Evolutionary conservation across 1,140 invertebrate species (phyloP).

Genomic region (Leptoteleia sp.): DNA sequence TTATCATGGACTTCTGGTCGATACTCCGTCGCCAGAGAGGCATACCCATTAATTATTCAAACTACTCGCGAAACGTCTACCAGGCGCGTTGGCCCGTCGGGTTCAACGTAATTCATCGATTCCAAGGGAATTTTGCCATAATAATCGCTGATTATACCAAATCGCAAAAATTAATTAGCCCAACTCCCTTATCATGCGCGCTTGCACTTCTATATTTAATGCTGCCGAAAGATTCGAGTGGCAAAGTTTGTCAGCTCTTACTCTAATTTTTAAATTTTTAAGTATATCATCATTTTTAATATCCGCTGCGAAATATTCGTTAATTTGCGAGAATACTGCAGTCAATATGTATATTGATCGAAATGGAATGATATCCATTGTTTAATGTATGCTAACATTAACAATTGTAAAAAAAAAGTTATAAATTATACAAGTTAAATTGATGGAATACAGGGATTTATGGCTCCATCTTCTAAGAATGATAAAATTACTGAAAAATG

Average conservation of each 20-base stretch:
- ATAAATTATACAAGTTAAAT: too few species aligned
- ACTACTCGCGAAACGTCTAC: slow-evolving; percentile 62
- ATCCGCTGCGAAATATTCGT: too few species aligned
- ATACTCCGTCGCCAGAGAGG: slow-evolving; percentile 68
- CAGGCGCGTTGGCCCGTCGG: slow-evolving; percentile 62
- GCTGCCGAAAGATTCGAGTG: slow-evolving; percentile 1
- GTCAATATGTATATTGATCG: too few species aligned
- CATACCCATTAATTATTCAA: slow-evolving; percentile 69
- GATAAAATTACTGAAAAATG: too few species aligned
- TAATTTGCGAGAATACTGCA: too few species aligned
- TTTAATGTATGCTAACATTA: too few species aligned
- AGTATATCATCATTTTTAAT: slow-evolving; percentile 5
- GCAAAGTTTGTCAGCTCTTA: neutral
- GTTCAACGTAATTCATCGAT: slow-evolving; percentile 62
- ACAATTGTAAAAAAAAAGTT: too few species aligned
- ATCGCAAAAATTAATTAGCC: slow-evolving; percentile 37
- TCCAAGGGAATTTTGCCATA: slow-evolving; percentile 30
- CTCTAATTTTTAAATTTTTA: too few species aligned
- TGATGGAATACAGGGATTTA: too few species aligned
- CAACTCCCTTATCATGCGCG: slow-evolving; percentile 5
- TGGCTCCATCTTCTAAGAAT: too few species aligned
- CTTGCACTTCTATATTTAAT: slow-evolving; percentile 2
- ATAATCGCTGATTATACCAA: slow-evolving; percentile 45
- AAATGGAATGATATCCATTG: too few species aligned
- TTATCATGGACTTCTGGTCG: slow-evolving; percentile 71